Evolutionary conservation across 1,140 invertebrate genomes (phyloP), one percentile per base, ranked within the genome.

Genomic region (Sarcophaga peregrina): DNA sequence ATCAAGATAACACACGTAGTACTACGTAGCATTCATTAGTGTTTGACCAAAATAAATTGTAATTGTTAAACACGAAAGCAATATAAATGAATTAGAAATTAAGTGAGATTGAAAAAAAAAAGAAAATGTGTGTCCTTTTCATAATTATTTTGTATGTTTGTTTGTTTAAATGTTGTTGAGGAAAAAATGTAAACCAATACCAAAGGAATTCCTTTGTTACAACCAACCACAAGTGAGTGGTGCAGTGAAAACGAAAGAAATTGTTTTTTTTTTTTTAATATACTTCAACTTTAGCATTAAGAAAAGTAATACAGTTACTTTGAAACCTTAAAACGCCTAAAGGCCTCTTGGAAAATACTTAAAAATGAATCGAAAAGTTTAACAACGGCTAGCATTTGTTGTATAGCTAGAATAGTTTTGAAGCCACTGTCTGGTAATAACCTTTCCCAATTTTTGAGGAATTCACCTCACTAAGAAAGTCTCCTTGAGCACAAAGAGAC

Each of bases 231-330:
- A 47, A 50, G 45, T 50, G 47, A 50, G 45, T 50, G 47, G 45
- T 50, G 74, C 45, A 45, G 47, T 76, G 74, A 20, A 78, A 78
- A n/a, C n/a, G n/a, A n/a, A 45, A 74, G 17, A 78, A 62, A 81
- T 37, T 37, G 25, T 37, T 37, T 37, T 37, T 81, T 47, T 37
- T 37, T 37, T 37, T 81, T 47, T 62, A 25, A 58, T 58, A 9
- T 3, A 68, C 80, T 81, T 81, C 58, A 81, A 81, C 58, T 81
- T 81, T 81, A 62, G n/a, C 80, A 68, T 81, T 81, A 58, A 81
- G 37, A 74, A 48, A 78, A 78, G 47, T 50, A 78, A 78, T 11
- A 9, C 75, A 78, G 75, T 78, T 78, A 78, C 80, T 47, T 47
- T 62, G 80, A 81, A 81, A 81, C 52, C 52, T 46, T 58, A 62